Evolutionary conservation across 2,888 invertebrate genomes (phyloP).

Genomic region (Hyposoter didymator): DNA sequence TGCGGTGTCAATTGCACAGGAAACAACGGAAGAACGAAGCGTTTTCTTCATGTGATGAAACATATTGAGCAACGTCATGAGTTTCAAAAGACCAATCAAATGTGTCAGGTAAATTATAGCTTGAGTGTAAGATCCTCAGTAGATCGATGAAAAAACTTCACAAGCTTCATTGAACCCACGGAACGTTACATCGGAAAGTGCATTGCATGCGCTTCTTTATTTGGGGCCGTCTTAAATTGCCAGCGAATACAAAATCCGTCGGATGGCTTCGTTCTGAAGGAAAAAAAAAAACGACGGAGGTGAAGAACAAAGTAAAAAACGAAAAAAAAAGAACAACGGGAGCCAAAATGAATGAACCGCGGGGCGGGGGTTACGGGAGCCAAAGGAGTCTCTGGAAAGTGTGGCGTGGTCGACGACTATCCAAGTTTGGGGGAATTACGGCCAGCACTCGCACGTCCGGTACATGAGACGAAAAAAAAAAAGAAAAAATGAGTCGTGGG

Average conservation of each 20-base stretch:
- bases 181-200: constrained; percentile 39
- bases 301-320: constrained; percentile 26
- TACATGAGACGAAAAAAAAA: constrained; percentile 51
- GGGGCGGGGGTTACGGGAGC: constrained; percentile 53
- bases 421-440: constrained; percentile 54
- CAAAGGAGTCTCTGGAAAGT: constrained; percentile 43
- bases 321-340: constrained; percentile 10
- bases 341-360: constrained; percentile 54
- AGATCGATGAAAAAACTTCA: constrained; percentile 1
- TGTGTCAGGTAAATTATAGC: constrained; percentile 14
- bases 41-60: not conserved
- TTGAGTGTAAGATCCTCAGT: not conserved
- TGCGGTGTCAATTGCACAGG: not conserved
- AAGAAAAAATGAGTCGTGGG: constrained; percentile 48
- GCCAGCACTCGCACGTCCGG: constrained; percentile 59
- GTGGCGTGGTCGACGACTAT: constrained; percentile 46
- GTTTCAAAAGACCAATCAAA: constrained; percentile 18
- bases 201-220: constrained; percentile 51
- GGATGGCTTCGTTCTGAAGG: constrained; percentile 22
- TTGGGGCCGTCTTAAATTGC: constrained; percentile 44
- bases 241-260: constrained; percentile 41
- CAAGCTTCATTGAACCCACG: constrained; percentile 27
- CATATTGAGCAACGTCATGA: not conserved
- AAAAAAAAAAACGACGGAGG: constrained; percentile 11
- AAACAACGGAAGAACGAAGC: not conserved